Evolutionary conservation across 2,797 vertebrate genomes (phyloP).

Genomic region (Benthosema pterotum): DNA sequence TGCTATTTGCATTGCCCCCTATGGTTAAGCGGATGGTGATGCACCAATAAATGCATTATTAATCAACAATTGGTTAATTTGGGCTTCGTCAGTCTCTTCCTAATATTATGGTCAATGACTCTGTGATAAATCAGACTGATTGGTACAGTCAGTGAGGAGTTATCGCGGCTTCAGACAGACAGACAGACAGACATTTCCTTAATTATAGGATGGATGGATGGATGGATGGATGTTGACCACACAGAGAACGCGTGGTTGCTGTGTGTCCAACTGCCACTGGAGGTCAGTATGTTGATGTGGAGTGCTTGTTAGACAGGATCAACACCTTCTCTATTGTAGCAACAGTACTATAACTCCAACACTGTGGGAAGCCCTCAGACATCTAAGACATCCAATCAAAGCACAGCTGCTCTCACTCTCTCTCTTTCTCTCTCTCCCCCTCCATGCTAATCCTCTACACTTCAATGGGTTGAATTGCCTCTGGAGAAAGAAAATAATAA

Average conservation of each 20-base stretch:
- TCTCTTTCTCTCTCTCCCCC: constrained; percentile 15
- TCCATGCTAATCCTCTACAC: constrained; percentile 32
- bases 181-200: no score
- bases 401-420: neutral
- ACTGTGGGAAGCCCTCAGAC: constrained; percentile 37
- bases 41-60: no score
- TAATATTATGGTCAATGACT: no score
- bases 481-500: constrained; percentile 18
- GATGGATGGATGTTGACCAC: neutral
- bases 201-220: no score
- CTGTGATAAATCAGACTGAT: no score
- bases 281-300: constrained; percentile 37
- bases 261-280: constrained; percentile 20
- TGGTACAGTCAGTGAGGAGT: no score
- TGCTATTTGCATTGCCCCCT: no score
- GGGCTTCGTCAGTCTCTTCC: no score
- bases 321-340: constrained; percentile 8
- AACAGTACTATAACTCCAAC: constrained; percentile 23
- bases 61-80: no score
- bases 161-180: no score
- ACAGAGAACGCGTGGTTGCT: neutral
- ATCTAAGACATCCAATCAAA: constrained; percentile 14
- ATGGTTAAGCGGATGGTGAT: no score
- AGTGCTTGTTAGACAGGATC: constrained; percentile 27
- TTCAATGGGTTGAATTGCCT: constrained; percentile 28